Conservation (phyloP, 37 sponge, comb jelly and placozoan species). For the Beroe forskalii region DNA sequence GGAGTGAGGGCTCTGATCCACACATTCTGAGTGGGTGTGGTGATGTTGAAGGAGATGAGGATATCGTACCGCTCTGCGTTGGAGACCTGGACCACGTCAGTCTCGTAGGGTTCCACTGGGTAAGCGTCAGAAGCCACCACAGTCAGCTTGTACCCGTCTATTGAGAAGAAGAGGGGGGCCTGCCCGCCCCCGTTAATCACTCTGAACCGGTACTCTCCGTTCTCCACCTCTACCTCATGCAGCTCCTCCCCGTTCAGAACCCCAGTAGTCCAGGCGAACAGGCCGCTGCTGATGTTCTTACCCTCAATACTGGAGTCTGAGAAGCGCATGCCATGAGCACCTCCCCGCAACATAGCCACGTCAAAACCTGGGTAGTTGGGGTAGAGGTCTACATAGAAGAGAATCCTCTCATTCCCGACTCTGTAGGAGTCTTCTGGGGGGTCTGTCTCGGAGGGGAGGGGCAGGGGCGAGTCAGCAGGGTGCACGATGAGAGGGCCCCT, state of each 20-base stretch:
- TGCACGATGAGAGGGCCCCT: constrained; percentile 33
- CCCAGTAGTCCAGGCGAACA: not conserved
- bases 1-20: constrained; percentile 2
- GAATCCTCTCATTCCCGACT: constrained; percentile 59
- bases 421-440: not conserved
- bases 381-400: constrained; percentile 69
- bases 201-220: constrained; percentile 76
- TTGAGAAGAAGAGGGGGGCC: constrained; percentile 71
- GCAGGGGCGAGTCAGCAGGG: not conserved
- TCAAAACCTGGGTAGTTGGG: not conserved
- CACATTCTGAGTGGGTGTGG: not conserved
- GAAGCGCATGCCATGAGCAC: too few relatives aligned
- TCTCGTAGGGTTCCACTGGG: constrained; percentile 67
- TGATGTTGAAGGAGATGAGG: constrained; percentile 50
- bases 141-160: constrained; percentile 76
- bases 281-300: not conserved
- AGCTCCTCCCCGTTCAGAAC: constrained; percentile 77
- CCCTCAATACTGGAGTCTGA: not conserved
- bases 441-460: not conserved
- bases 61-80: constrained; percentile 85
- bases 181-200: constrained; percentile 75
- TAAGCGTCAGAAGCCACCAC: constrained; percentile 79
- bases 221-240: constrained; percentile 57
- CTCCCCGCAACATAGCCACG: not conserved
- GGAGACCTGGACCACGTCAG: constrained; percentile 73